Evolutionary conservation across 2,797 vertebrate species (phyloP).

Genomic region (Geotrypetes seraphini): DNA sequence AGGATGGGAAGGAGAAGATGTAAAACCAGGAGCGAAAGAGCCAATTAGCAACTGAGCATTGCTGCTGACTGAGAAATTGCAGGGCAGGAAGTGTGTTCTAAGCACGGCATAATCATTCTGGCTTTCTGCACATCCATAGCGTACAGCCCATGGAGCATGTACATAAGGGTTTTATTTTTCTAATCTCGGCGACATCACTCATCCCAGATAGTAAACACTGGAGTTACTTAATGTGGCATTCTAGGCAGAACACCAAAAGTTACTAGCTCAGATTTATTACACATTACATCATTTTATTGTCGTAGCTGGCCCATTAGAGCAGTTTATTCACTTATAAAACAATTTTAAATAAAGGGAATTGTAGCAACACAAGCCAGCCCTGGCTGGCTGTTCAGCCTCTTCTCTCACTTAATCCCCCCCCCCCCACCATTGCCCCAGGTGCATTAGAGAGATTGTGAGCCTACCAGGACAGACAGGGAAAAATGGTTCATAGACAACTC

Average conservation of each 20-base stretch:
- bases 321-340: slow-evolving; percentile 42
- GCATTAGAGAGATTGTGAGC: too few species aligned
- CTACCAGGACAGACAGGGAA: too few species aligned
- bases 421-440: too few species aligned
- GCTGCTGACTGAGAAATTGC: too few species aligned
- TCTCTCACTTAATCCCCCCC: slow-evolving; percentile 20
- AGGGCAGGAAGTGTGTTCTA: too few species aligned
- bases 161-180: slow-evolving; percentile 21
- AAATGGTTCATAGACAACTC: too few species aligned
- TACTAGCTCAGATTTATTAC: slow-evolving; percentile 36
- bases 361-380: slow-evolving; percentile 11
- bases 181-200: slow-evolving; percentile 7
- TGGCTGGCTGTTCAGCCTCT: slow-evolving; percentile 12
- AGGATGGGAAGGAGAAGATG: too few species aligned
- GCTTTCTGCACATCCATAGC: too few species aligned
- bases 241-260: slow-evolving; percentile 38
- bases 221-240: slow-evolving; percentile 24
- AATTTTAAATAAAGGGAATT: slow-evolving; percentile 18
- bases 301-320: slow-evolving; percentile 36
- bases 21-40: too few species aligned
- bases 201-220: slow-evolving; percentile 1
- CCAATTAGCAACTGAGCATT: too few species aligned
- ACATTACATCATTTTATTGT: slow-evolving; percentile 37
- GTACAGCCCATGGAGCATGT: too few species aligned
- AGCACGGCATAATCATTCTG: too few species aligned